These are phyloP conservation scores for Pomatostomus ruficeps DNA, from an alignment of 2,113 vertebrate species.

Conservation along the genomic window DNA sequence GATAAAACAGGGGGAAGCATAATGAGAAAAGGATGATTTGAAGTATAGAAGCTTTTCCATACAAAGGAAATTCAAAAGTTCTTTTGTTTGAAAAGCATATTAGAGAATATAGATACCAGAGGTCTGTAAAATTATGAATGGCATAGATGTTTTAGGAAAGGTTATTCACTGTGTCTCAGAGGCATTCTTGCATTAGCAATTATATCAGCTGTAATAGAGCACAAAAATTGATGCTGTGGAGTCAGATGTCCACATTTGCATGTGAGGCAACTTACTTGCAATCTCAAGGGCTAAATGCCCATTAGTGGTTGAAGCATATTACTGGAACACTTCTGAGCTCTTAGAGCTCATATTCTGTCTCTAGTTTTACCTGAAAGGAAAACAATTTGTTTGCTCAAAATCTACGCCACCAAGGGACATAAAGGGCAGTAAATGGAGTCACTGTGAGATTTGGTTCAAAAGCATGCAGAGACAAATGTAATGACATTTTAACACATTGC, in stretches of 20 bases:
- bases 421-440: neutral
- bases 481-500: neutral
- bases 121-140: neutral
- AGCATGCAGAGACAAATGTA: neutral
- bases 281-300: neutral
- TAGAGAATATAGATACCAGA: neutral
- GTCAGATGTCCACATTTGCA: neutral
- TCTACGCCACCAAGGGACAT: neutral
- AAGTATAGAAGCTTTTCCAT: neutral
- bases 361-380: neutral
- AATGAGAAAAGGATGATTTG: neutral
- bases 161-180: neutral
- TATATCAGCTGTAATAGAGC: neutral
- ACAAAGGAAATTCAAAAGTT: neutral
- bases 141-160: neutral
- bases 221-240: neutral
- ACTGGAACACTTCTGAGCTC: neutral
- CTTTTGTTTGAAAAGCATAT: neutral
- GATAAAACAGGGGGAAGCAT: neutral
- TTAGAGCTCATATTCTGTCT: neutral
- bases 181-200: neutral
- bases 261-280: neutral
- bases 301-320: neutral
- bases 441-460: neutral
- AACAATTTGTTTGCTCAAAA: neutral